Evolutionary conservation across 2,113 vertebrate species (phyloP), one percentile per base, ranked within the genome.

Genomic region (Tachuris rubrigastra): DNA sequence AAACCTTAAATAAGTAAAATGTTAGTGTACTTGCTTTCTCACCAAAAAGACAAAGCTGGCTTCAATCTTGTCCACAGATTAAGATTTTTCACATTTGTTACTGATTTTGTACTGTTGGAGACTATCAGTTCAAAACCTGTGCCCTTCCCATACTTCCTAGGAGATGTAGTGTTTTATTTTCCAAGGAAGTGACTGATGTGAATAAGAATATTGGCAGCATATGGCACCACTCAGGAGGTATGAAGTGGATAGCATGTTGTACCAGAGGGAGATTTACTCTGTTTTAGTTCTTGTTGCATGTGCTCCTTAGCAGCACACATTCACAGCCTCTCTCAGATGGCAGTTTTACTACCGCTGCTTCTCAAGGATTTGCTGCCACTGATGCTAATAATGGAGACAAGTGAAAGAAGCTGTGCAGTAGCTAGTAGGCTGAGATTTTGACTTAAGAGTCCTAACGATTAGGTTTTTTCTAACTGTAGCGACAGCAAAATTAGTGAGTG

Each of bases 221-320:
- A 88, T 88, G 90, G 75, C 68, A 71, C 30, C 46, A 71, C 33
- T 80, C 72, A 75, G 63, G 37, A 59, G 1, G 2, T 47, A 75
- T 83, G 75, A 86, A 85, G 82, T 44, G 35, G 35, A 58, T 35
- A 30, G 44, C 20, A 39, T 5, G 1, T 31, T 42, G 31, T 37
- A 44, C n/a, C 30, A n/a, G 35, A 65, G 31, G 35, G 55, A 94
- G 47, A 87, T 94, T 80, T 91, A 90, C 35, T 77, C 75, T 71
- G 30, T 1, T 85, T 46, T 41, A 55, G 30, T 13, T 74, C 49
- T 58, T 0, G 1, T 8, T n/a, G 22, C 2, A 2, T 0, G 0
- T 3, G 2, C 21, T 86, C 24, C n/a, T 0, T 0, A 60, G 47
- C 20, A 73, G 68, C 0, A 0, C n/a, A 67, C 21, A 14, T 47